Percentiles rank a stretch among this genome's conserved stretches.
Conservation (phyloP, 2,888 invertebrate species). For the Epinotia demarniana region DNA sequence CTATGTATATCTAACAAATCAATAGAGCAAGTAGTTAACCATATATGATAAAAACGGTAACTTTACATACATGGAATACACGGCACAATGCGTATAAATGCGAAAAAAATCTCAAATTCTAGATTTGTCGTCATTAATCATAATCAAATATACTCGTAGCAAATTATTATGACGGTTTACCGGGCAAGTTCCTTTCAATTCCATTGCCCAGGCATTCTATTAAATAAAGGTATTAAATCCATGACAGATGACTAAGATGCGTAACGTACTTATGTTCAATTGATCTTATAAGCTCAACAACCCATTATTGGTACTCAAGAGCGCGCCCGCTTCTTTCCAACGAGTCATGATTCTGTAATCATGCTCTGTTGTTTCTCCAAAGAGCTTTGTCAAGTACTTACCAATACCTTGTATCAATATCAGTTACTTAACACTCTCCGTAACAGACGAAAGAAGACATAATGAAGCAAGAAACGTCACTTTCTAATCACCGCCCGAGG, state of each 20-base stretch:
- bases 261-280: not conserved
- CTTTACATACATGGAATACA: too few relatives aligned
- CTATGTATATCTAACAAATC: too few relatives aligned
- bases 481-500: conserved; percentile 49
- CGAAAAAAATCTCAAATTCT: too few relatives aligned
- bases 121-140: too few relatives aligned
- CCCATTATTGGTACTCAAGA: conserved; percentile 1
- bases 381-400: conserved; percentile 31
- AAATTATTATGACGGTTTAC: too few relatives aligned
- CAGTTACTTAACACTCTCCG: conserved; percentile 40
- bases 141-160: too few relatives aligned
- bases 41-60: too few relatives aligned
- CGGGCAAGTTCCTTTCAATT: not conserved
- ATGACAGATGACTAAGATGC: not conserved
- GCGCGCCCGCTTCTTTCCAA: conserved; percentile 16
- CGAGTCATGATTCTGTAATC: conserved; percentile 31
- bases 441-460: conserved; percentile 38
- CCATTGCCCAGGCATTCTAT: not conserved
- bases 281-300: conserved; percentile 1
- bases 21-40: too few relatives aligned
- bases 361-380: conserved; percentile 19
- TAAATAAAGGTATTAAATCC: not conserved
- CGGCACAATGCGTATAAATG: too few relatives aligned
- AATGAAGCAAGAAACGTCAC: conserved; percentile 44
- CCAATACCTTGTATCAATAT: conserved; percentile 27